Evolutionary conservation across 2,888 invertebrate species (phyloP), one percentile per base, ranked within the genome.

Genomic region (Calephelis perditalis): DNA sequence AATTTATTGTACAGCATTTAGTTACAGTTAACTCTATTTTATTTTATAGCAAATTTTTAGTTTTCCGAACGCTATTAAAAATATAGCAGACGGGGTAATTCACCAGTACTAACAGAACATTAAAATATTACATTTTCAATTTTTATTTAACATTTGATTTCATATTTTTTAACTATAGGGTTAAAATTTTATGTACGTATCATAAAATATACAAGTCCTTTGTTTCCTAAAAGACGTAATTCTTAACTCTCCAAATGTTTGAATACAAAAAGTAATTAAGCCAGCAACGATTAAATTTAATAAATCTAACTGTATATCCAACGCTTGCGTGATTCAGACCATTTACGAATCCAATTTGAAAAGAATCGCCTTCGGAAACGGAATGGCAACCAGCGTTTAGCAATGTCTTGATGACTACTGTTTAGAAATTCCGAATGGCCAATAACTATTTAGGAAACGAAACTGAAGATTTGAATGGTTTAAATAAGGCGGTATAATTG

Each of bases 381-480:
- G 69, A 82, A 79, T 82, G 79, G 78, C 75, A 82, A 75, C 78
- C 74, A 64, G 69, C 76, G 74, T 77, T 84, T 83, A 69, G 70
- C 74, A 76, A 75, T 75, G 67, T 68, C 68, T 65, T 78, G 78
- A 78, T 79, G 79, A 79, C 80, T 78, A 79, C 80, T 73, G 79
- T 78, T 70, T 61, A 59, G 68, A 71, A 70, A 71, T 72, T 69
- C 70, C 60, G 68, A 70, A 70, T 66, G 65, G 70, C 65, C 73
- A 74, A 76, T 76, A 71, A 68, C 66, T 64, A 69, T 65, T 71
- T 71, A 71, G 64, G 68, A 68, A 67, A 73, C 73, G 69, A 74
- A 75, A 73, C 72, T 71, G 69, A 74, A 77, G 69, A 65, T 70
- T 69, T 68, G 72, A 74, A 71, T 70, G 69, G 69, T 72, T 75